These are phyloP conservation scores for Diphyllodes magnificus DNA, from an alignment of 2,113 vertebrate genomes.

Conservation along the genomic window DNA sequence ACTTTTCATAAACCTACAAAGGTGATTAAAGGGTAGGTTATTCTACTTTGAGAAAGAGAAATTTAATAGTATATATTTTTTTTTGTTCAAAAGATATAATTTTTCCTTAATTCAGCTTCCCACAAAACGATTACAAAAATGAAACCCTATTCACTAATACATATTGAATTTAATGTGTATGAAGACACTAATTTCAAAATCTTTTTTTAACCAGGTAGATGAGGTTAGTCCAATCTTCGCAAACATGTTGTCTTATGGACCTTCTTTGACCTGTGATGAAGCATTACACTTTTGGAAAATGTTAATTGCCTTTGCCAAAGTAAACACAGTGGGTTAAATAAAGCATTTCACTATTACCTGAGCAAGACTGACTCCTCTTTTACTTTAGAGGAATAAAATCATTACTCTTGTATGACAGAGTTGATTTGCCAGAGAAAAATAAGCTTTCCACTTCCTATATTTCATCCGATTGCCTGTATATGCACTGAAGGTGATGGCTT, in stretches of 20 bases:
- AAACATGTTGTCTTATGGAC: neutral
- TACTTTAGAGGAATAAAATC: neutral
- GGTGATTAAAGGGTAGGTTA: slow-evolving; percentile 40
- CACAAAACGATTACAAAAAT: neutral
- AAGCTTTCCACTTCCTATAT: neutral
- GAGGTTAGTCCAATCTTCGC: neutral
- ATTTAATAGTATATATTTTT: neutral
- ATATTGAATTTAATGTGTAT: neutral
- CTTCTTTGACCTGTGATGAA: neutral
- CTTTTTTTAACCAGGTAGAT: neutral
- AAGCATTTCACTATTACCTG: neutral
- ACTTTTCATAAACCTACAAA: neutral
- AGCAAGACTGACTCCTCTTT: neutral
- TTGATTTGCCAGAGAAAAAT: neutral
- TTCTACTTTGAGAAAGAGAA: slow-evolving; percentile 43
- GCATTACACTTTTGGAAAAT: neutral
- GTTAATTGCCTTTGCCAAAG: neutral
- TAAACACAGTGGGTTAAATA: neutral
- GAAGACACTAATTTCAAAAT: neutral
- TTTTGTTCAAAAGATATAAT: neutral
- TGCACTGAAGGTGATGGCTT: neutral
- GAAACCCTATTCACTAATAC: neutral
- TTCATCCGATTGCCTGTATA: neutral
- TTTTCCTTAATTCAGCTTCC: slow-evolving; percentile 13
- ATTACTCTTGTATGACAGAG: neutral